Percentiles rank a stretch among this genome's conserved stretches.
Evolutionary conservation across 2,888 invertebrate genomes (phyloP).

Genomic region (Pseudanteris insignis): DNA sequence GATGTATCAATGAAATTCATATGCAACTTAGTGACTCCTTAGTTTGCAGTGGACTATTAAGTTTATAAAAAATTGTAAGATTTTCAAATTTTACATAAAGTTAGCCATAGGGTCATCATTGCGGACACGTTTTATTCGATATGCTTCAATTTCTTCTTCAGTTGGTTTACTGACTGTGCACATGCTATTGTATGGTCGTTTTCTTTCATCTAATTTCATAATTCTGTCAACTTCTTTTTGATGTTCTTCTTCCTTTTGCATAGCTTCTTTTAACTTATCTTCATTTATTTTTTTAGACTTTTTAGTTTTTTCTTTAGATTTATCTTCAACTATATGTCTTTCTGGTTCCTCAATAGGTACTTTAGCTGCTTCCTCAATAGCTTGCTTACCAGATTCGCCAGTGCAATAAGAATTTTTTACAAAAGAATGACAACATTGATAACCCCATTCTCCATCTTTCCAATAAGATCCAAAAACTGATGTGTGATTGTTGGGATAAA

Average conservation of each 20-base stretch:
- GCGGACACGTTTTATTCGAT: slow-evolving; percentile 83
- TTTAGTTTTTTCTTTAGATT: slow-evolving; percentile 63
- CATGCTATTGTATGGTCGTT: slow-evolving; percentile 94
- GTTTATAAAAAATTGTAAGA: neutral
- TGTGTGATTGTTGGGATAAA: slow-evolving; percentile 90
- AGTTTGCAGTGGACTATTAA: too few species aligned
- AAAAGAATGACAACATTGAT: slow-evolving; percentile 92
- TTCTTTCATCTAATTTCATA: slow-evolving; percentile 83
- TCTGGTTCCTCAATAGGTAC: slow-evolving; percentile 6
- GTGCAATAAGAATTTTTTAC: slow-evolving; percentile 91
- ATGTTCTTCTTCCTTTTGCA: slow-evolving; percentile 73
- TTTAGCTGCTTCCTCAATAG: slow-evolving; percentile 17
- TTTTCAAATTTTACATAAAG: slow-evolving; percentile 68
- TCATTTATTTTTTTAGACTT: slow-evolving; percentile 63
- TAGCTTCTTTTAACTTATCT: slow-evolving; percentile 72
- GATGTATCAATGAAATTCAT: too few species aligned
- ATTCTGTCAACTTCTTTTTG: slow-evolving; percentile 73
- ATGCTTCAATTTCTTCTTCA: slow-evolving; percentile 93
- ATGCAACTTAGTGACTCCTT: too few species aligned
- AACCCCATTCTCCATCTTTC: slow-evolving; percentile 94
- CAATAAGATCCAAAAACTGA: slow-evolving; percentile 97
- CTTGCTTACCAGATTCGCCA: slow-evolving; percentile 74
- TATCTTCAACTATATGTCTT: slow-evolving; percentile 8
- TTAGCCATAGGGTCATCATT: slow-evolving; percentile 95
- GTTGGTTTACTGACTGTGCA: slow-evolving; percentile 84